A percentile compares a stretch with the other conserved stretches of the same genome.
phyloP scores from a whole-genome alignment of 1,140 invertebrate species.

The Nasonia longicornis region DNA sequence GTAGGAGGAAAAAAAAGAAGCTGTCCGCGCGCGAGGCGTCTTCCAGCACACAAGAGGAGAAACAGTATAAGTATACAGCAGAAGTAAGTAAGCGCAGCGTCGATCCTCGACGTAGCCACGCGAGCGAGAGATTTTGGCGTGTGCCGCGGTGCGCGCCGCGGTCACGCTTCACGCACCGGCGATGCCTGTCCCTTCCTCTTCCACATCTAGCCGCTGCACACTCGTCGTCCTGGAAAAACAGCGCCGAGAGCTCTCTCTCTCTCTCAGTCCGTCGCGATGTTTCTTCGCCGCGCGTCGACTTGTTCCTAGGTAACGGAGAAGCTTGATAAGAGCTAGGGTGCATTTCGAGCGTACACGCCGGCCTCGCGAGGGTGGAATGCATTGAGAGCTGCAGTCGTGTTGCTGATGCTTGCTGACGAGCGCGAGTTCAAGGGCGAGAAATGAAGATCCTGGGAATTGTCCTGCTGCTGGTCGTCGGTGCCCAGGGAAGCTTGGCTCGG shows the following conservation, averaged over 20 bases:
- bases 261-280: background rate
- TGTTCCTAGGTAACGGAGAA: conserved; percentile 33
- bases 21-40: background rate
- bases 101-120: conserved; percentile 7
- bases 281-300: background rate
- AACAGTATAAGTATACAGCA: background rate
- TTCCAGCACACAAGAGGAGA: background rate
- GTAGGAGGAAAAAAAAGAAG: background rate
- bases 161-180: conserved; percentile 68
- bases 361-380: background rate
- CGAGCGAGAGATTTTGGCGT: conserved; percentile 62
- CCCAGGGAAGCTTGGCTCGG: conserved; percentile 3
- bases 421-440: background rate
- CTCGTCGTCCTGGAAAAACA: conserved; percentile 7
- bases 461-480: background rate
- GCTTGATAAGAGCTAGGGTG: background rate
- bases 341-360: background rate
- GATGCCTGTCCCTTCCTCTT: conserved; percentile 66
- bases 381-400: background rate
- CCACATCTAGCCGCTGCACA: background rate
- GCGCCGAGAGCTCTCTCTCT: background rate
- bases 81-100: background rate
- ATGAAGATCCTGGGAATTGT: background rate
- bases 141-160: conserved; percentile 62
- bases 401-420: background rate